Percentiles rank a stretch among this genome's conserved stretches.
These are phyloP conservation scores for Zaprionus kolodkinae DNA, from an alignment of 1,140 invertebrate species.

Conservation along the genomic window DNA sequence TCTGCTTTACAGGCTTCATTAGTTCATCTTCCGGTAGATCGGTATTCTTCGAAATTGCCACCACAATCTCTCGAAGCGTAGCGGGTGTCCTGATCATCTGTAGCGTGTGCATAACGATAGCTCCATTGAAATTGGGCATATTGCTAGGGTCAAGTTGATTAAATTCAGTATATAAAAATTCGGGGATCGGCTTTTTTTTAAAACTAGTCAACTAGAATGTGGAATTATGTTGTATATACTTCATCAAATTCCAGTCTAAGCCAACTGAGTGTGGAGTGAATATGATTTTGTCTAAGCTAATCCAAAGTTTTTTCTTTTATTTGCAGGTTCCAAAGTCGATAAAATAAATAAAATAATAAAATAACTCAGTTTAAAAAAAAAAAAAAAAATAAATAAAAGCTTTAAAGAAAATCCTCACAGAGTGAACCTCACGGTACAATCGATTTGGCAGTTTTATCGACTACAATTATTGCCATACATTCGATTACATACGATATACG, in stretches of 20 bases:
- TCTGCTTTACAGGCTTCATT: slow-evolving; percentile 57
- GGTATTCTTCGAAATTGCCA: slow-evolving; percentile 55
- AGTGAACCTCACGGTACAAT: not conserved
- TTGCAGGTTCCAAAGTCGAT: not conserved
- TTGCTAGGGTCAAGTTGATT: not conserved
- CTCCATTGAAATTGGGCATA: slow-evolving; percentile 72
- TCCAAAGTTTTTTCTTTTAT: not conserved
- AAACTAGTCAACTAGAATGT: slow-evolving; percentile 21
- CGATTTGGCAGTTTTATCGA: too few species aligned
- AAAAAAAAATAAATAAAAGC: not conserved
- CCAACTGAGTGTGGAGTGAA: not conserved
- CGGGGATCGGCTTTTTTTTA: not conserved
- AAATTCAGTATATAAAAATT: not conserved
- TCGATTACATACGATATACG: not conserved
- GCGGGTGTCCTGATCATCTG: slow-evolving; percentile 55
- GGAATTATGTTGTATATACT: not conserved
- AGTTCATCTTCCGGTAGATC: slow-evolving; percentile 51
- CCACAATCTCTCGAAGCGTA: slow-evolving; percentile 59
- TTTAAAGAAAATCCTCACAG: not conserved
- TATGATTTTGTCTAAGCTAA: not conserved
- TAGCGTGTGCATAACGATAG: slow-evolving; percentile 63
- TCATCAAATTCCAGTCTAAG: not conserved
- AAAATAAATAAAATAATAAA: not conserved
- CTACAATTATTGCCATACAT: not conserved
- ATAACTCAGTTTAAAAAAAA: not conserved